phyloP scores from a whole-genome alignment of 2,113 vertebrate species.

The Nibea albiflora region DNA sequence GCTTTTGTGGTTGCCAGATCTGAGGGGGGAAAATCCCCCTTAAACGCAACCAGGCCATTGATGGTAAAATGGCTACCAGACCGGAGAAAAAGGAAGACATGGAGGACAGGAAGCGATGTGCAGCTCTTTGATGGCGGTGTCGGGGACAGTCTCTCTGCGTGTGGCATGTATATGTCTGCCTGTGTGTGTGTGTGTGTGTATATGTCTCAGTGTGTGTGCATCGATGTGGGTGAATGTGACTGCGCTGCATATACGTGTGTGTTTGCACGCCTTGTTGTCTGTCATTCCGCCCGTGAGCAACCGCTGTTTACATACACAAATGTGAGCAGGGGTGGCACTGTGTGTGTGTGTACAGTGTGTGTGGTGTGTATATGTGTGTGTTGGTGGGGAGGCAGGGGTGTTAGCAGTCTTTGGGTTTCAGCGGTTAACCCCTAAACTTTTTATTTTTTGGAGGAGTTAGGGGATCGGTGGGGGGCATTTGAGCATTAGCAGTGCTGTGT shows the following conservation, averaged over 20 bases:
- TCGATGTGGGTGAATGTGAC: slow-evolving; percentile 54
- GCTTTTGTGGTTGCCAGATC: slow-evolving; percentile 68
- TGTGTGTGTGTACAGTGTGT: slow-evolving; percentile 36
- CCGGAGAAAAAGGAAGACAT: slow-evolving; percentile 42
- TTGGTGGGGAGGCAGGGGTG: slow-evolving; percentile 61
- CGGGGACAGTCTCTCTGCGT: slow-evolving; percentile 48
- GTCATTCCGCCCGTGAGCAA: slow-evolving; percentile 71
- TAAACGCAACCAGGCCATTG: slow-evolving; percentile 67
- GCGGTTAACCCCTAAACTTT: slow-evolving; percentile 72
- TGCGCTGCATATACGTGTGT: slow-evolving; percentile 58
- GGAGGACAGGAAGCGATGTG: slow-evolving; percentile 52
- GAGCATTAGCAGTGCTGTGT: slow-evolving; percentile 55
- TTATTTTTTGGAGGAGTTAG: slow-evolving; percentile 50
- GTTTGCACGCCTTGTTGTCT: slow-evolving; percentile 69
- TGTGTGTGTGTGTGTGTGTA: slow-evolving; percentile 40
- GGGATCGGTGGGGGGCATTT: slow-evolving; percentile 36
- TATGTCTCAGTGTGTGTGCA: slow-evolving; percentile 43
- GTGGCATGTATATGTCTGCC: slow-evolving; percentile 64
- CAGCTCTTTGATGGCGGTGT: slow-evolving; percentile 60
- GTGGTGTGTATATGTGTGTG: slow-evolving; percentile 47
- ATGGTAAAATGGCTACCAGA: slow-evolving; percentile 68
- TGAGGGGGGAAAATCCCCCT: slow-evolving; percentile 62
- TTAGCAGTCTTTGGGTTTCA: slow-evolving; percentile 67
- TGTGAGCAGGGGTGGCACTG: slow-evolving; percentile 55
- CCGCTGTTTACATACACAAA: slow-evolving; percentile 76